These are phyloP conservation scores for Parelbella ahira DNA, from an alignment of 2,888 invertebrate species.

Conservation along the genomic window DNA sequence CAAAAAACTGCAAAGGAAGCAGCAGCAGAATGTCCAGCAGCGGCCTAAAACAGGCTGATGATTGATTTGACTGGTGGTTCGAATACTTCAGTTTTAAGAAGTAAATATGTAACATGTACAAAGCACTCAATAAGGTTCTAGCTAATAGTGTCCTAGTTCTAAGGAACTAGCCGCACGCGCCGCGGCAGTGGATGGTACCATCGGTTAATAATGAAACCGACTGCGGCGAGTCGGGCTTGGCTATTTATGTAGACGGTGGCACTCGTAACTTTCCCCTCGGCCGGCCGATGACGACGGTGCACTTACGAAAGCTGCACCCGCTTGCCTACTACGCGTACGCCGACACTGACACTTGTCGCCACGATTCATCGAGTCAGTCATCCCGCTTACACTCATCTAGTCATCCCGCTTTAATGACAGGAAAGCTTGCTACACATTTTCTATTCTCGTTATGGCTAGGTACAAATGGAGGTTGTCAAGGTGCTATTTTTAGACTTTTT, in stretches of 20 bases:
- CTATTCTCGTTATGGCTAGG: slow-evolving; percentile 22
- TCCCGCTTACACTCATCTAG: slow-evolving; percentile 7
- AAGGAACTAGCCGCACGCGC: no score
- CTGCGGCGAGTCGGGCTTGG: slow-evolving; percentile 37
- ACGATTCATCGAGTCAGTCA: slow-evolving; percentile 32
- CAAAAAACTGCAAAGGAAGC: no score
- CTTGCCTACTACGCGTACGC: slow-evolving; percentile 58
- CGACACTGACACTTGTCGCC: slow-evolving; percentile 45
- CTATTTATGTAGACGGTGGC: slow-evolving; percentile 56
- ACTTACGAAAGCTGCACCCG: slow-evolving; percentile 73
- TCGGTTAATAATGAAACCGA: slow-evolving; percentile 39
- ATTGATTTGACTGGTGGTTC: no score
- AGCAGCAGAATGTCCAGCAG: no score
- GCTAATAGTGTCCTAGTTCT: no score
- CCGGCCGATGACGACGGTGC: slow-evolving; percentile 56
- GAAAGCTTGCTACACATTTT: slow-evolving; percentile 32
- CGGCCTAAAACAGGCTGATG: no score
- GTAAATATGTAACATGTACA: no score
- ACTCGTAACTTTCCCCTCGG: slow-evolving; percentile 63
- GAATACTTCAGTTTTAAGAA: no score
- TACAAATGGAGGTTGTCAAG: slow-evolving; percentile 7
- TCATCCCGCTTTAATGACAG: slow-evolving; percentile 18
- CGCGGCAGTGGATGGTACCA: slow-evolving; percentile 7
- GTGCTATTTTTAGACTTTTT: no score
- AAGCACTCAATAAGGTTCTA: no score